Conservation (phyloP, 2,888 invertebrate species). For the Tipula lateralis region DNA sequence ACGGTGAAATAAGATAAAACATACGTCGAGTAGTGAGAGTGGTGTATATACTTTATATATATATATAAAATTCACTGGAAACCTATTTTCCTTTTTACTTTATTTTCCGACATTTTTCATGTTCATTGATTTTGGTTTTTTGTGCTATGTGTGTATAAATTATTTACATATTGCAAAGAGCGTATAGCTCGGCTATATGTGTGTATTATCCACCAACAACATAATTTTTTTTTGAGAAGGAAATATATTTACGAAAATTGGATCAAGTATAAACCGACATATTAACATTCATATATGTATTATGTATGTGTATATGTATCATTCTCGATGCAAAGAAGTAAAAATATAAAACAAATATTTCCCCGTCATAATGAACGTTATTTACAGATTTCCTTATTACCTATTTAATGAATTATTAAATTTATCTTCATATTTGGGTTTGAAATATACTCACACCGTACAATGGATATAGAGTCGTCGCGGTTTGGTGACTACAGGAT, state of each 20-base stretch:
- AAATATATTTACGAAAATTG: constrained; percentile 11
- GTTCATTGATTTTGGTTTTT: not conserved
- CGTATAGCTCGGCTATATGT: not conserved
- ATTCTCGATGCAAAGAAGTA: too few relatives aligned
- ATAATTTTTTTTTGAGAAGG: not conserved
- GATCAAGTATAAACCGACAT: not conserved
- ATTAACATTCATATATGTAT: not conserved
- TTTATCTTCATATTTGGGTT: not conserved
- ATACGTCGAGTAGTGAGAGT: too few relatives aligned
- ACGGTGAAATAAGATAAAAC: not conserved
- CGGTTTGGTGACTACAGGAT: too few relatives aligned
- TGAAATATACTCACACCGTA: not conserved
- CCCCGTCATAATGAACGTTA: not conserved
- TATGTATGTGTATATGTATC: not conserved
- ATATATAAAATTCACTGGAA: not conserved
- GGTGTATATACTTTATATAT: not conserved
- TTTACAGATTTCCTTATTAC: not conserved
- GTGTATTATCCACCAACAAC: not conserved
- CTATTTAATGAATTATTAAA: constrained; percentile 11
- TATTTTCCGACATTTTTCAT: constrained; percentile 11
- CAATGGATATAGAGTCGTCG: too few relatives aligned
- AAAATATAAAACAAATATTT: not conserved
- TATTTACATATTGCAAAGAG: constrained; percentile 20
- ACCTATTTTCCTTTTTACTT: not conserved
- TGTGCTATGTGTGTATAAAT: not conserved